Conservation (phyloP, 2,888 invertebrate species). For the Melieria omissa region DNA sequence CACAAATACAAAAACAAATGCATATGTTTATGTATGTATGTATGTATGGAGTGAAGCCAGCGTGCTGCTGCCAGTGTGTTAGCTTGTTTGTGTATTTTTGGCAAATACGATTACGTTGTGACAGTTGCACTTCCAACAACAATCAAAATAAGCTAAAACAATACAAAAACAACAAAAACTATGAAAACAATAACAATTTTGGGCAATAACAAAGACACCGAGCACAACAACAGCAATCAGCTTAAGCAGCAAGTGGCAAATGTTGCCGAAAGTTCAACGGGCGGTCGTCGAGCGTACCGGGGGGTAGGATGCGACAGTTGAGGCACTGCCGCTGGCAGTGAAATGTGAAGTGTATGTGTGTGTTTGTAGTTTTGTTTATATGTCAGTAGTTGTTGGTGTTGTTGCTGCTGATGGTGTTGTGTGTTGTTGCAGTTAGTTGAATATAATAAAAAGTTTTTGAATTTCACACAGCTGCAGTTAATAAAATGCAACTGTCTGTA, state of each 20-base stretch:
- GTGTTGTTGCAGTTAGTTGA: not conserved
- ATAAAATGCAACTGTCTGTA: too few relatives aligned
- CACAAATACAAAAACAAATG: too few relatives aligned
- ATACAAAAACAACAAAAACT: not conserved
- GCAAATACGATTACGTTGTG: too few relatives aligned
- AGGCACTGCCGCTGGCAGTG: not conserved
- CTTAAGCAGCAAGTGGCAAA: too few relatives aligned
- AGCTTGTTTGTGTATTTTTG: too few relatives aligned
- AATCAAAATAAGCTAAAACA: not conserved
- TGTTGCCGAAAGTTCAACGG: not conserved
- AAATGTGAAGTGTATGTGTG: not conserved
- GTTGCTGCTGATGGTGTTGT: not conserved
- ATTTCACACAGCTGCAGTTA: too few relatives aligned
- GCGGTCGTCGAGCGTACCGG: not conserved
- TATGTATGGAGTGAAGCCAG: not conserved
- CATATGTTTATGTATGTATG: conserved; percentile 13
- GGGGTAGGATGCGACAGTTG: not conserved
- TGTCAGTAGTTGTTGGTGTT: not conserved
- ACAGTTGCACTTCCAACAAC: too few relatives aligned
- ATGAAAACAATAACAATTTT: not conserved
- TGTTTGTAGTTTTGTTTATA: not conserved
- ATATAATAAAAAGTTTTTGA: too few relatives aligned
- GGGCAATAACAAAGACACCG: too few relatives aligned
- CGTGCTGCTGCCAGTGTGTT: not conserved
- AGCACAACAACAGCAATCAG: too few relatives aligned